Percentiles rank a stretch among this genome's conserved stretches.
Evolutionary conservation across 2,888 invertebrate genomes (phyloP).

Genomic region (Dryomyza anilis): DNA sequence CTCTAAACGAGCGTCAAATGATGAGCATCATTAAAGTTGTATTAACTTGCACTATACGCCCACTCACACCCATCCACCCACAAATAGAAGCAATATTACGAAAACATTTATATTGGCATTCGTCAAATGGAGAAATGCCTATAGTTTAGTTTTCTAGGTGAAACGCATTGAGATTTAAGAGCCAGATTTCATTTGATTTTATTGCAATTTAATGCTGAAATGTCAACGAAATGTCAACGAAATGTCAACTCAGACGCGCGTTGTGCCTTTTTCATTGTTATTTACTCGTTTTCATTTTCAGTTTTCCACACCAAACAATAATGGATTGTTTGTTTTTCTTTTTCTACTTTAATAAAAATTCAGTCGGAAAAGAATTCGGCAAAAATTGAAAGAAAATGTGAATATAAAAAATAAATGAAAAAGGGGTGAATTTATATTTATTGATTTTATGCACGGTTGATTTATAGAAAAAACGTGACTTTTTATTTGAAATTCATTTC

Average conservation of each 20-base stretch:
- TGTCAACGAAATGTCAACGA: constrained; percentile 43
- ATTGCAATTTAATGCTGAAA: constrained; percentile 48
- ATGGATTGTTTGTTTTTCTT: not conserved
- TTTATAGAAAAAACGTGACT: too few relatives aligned
- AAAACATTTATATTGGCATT: not conserved
- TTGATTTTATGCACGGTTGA: too few relatives aligned
- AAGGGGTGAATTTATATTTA: too few relatives aligned
- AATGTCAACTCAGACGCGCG: not conserved
- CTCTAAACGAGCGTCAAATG: constrained; percentile 37
- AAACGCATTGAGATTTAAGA: constrained; percentile 47
- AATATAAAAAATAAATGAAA: too few relatives aligned
- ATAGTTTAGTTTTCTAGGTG: constrained; percentile 35
- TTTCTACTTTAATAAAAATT: too few relatives aligned
- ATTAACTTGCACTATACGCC: constrained; percentile 50
- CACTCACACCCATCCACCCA: constrained; percentile 27
- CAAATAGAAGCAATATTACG: not conserved
- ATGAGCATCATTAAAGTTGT: constrained; percentile 49
- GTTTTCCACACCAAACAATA: not conserved
- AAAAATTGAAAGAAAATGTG: too few relatives aligned
- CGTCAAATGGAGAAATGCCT: constrained; percentile 5
- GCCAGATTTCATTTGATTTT: constrained; percentile 5
- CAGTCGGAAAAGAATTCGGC: too few relatives aligned
- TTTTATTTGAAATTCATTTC: too few relatives aligned
- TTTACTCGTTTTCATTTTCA: too few relatives aligned
- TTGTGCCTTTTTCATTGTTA: too few relatives aligned